A percentile compares a stretch with the other conserved stretches of the same genome.
Evolutionary conservation across 2,113 vertebrate species (phyloP).

Genomic region (Candoia aspera): DNA sequence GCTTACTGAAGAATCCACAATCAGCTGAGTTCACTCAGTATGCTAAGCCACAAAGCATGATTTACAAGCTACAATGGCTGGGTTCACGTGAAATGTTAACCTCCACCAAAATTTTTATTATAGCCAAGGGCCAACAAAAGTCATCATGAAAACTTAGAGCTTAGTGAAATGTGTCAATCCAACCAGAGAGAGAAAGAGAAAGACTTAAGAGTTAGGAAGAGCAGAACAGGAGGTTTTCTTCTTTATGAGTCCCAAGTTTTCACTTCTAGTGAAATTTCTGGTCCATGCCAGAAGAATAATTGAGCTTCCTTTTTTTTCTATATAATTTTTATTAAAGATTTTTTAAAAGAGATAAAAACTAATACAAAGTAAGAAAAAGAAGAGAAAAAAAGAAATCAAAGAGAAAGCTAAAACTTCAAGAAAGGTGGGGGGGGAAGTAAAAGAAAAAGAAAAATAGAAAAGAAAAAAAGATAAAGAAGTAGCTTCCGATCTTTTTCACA

Average conservation of each 20-base stretch:
- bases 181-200: neutral
- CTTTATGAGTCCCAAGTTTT: neutral
- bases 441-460: neutral
- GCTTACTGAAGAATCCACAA: neutral
- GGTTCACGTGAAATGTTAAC: neutral
- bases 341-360: neutral
- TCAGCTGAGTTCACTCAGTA: neutral
- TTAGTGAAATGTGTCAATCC: neutral
- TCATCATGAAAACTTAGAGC: neutral
- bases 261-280: neutral
- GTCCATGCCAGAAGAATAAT: neutral
- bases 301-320: neutral
- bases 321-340: too few species aligned
- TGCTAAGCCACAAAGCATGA: neutral
- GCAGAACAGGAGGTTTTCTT: neutral
- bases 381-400: neutral
- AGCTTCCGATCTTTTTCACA: neutral
- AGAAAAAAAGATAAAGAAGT: neutral
- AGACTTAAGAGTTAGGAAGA: neutral
- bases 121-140: neutral
- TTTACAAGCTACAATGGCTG: neutral
- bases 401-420: neutral
- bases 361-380: neutral
- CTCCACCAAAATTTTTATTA: neutral
- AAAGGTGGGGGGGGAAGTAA: neutral